phyloP scores from a whole-genome alignment of 2,113 vertebrate genomes.

The Cynoglossus semilaevis region DNA sequence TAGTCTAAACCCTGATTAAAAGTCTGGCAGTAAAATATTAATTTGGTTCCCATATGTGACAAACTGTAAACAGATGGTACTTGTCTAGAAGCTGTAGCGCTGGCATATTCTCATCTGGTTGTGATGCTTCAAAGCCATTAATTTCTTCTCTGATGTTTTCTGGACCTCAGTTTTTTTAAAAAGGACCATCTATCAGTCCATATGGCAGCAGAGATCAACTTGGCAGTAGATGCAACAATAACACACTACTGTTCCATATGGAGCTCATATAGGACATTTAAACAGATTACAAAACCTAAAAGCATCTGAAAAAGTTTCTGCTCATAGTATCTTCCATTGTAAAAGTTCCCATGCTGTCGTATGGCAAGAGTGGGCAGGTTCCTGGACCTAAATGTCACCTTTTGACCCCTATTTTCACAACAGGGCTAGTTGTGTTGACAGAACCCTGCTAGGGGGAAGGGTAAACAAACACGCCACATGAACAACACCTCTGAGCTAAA shows the following conservation, averaged over 20 bases:
- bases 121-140: constrained; percentile 4
- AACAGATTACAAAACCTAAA: too few relatives aligned
- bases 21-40: too few relatives aligned
- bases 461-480: constrained; percentile 43
- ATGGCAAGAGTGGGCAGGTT: constrained; percentile 18
- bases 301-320: too few relatives aligned
- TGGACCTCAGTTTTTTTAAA: constrained; percentile 3
- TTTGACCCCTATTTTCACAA: constrained; percentile 40
- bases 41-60: too few relatives aligned
- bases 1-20: neutral
- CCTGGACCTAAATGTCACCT: constrained; percentile 33
- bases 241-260: too few relatives aligned
- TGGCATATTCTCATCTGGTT: constrained; percentile 3
- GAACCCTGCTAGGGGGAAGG: constrained; percentile 49
- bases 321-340: constrained; percentile 18
- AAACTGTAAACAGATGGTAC: too few relatives aligned
- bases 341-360: constrained; percentile 2
- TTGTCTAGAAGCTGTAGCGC: neutral
- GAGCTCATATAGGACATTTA: too few relatives aligned
- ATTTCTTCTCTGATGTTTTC: neutral
- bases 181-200: neutral
- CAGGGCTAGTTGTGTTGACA: constrained; percentile 54
- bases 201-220: neutral
- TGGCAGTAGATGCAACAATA: neutral
- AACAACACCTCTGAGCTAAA: constrained; percentile 32